These are phyloP conservation scores for Syngnathus scovelli DNA, from an alignment of 2,113 vertebrate species.

Conservation along the genomic window DNA sequence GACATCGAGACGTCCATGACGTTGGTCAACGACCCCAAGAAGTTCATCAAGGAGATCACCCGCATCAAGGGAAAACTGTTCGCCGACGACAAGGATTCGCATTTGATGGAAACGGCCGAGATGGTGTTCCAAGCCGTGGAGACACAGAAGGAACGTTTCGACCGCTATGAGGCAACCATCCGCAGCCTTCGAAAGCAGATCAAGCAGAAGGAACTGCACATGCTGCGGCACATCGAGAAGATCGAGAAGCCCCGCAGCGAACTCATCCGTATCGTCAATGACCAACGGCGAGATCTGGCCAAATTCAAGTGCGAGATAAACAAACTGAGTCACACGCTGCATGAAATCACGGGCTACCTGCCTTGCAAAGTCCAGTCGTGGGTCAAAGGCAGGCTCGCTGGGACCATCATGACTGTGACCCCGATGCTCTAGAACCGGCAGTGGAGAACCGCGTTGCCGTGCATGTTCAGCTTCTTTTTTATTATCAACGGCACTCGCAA, in stretches of 20 bases:
- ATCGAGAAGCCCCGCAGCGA: background rate
- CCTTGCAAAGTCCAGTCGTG: background rate
- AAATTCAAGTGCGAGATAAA: background rate
- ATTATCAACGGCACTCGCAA: background rate
- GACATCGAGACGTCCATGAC: conserved; percentile 1
- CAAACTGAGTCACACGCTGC: background rate
- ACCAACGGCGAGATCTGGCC: background rate
- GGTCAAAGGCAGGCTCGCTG: background rate
- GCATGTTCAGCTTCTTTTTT: background rate
- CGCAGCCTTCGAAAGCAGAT: background rate
- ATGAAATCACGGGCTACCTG: background rate
- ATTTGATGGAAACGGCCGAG: too few species aligned
- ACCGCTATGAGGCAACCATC: conserved; percentile 1
- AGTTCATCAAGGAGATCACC: conserved; percentile 4
- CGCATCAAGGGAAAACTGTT: background rate
- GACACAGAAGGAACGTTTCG: background rate
- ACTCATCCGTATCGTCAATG: background rate
- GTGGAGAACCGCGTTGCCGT: background rate
- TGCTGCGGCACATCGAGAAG: background rate
- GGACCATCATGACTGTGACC: background rate
- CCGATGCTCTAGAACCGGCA: background rate
- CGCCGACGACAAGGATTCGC: background rate
- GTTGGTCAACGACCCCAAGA: conserved; percentile 1
- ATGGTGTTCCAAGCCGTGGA: background rate
- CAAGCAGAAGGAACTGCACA: background rate